Conservation (phyloP, 2,888 invertebrate genomes). For the Tortrix viridana region DNA sequence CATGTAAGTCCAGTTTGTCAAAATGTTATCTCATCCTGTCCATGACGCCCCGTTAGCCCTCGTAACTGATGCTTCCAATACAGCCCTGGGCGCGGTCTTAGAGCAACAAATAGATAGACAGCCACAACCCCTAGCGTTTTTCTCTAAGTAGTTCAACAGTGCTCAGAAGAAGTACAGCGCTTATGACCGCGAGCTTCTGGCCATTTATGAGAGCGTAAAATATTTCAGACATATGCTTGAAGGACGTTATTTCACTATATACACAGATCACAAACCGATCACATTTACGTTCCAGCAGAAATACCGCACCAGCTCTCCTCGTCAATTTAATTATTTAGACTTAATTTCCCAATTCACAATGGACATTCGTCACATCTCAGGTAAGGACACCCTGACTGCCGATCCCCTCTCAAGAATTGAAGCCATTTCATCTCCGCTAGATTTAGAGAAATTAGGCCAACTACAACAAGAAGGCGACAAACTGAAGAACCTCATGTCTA, state of each 20-base stretch:
- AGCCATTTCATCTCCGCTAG: constrained; percentile 7
- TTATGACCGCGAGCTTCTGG: constrained; percentile 58
- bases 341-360: constrained; percentile 52
- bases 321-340: constrained; percentile 51
- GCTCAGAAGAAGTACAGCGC: too few relatives aligned
- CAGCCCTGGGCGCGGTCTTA: too few relatives aligned
- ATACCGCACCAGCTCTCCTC: constrained; percentile 46
- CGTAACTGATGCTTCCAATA: too few relatives aligned
- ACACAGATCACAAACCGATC: constrained; percentile 56
- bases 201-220: constrained; percentile 51
- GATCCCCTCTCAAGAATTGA: constrained; percentile 49
- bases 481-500: neutral
- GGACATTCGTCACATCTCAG: constrained; percentile 49
- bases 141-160: too few relatives aligned
- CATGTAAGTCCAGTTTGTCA: too few relatives aligned
- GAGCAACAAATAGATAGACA: too few relatives aligned
- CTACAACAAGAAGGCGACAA: constrained; percentile 32
- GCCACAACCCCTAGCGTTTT: too few relatives aligned
- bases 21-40: too few relatives aligned
- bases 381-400: constrained; percentile 46
- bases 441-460: constrained; percentile 19
- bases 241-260: constrained; percentile 49
- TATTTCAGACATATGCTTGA: constrained; percentile 55
- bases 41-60: too few relatives aligned
- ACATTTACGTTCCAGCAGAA: constrained; percentile 50